A percentile compares a stretch with the other conserved stretches of the same genome.
Conservation (phyloP, 2,113 vertebrate genomes). For the Dissostichus mawsoni region DNA sequence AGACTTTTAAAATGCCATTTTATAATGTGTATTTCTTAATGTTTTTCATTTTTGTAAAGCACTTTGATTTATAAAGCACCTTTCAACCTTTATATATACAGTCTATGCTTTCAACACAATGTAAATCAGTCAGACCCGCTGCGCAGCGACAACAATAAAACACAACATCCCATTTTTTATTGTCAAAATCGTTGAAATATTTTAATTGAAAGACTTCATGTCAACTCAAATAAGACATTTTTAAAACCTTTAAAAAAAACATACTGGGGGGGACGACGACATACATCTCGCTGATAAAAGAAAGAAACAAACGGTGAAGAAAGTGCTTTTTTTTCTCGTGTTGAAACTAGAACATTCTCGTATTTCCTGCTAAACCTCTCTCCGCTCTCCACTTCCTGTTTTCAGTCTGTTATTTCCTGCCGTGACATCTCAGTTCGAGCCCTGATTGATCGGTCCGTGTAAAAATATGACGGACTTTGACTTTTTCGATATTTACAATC, state of each 20-base stretch:
- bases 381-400: too few species aligned
- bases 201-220: conserved; percentile 68
- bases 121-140: too few species aligned
- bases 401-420: too few species aligned
- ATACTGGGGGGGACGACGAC: conserved; percentile 15
- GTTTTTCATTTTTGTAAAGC: too few species aligned
- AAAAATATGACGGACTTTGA: conserved; percentile 61
- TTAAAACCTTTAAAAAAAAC: conserved; percentile 59
- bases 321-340: conserved; percentile 68
- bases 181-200: conserved; percentile 75
- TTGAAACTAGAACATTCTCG: conserved; percentile 54
- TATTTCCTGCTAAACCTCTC: not conserved
- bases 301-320: conserved; percentile 65
- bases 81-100: too few species aligned
- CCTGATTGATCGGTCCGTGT: conserved; percentile 60
- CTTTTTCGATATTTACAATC: conserved; percentile 64
- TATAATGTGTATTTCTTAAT: too few species aligned
- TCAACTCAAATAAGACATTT: conserved; percentile 72
- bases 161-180: conserved; percentile 12
- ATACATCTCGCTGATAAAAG: conserved; percentile 51
- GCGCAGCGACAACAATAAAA: not conserved
- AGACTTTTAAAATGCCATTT: too few species aligned
- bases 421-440: conserved; percentile 7
- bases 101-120: too few species aligned
- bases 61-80: too few species aligned